Base-by-base conservation (phyloP, 2,797 vertebrate genomes). In the Clamator glandarius region DNA sequence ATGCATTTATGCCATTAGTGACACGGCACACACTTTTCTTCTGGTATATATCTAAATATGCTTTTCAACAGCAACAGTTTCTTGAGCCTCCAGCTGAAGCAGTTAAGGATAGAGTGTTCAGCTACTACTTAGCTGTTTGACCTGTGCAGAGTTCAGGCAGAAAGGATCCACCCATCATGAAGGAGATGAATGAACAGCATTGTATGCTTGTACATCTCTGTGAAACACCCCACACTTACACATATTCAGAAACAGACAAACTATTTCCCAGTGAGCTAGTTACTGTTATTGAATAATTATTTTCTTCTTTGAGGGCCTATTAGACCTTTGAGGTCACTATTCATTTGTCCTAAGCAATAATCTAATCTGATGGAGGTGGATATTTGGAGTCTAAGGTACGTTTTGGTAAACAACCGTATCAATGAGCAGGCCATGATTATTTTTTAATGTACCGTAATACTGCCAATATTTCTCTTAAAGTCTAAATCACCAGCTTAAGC, bases 1-100 rank as follows among this genome's bases (percentile, higher is more conserved):
- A 70, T 0, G 4, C 36, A 57, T 78, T 86, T 59, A 50, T 67
- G 39, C 16, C 44, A 63, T 23, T 59, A 86, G 23, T 18, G 79
- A 59, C 13, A 41, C 0, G 8, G 24, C 16, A 39, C 18, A 26
- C 0, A 0, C 1, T 63, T 42, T 80, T 79, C 33, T 74, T 16
- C 19, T 55, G 29, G 12, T 52, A 1, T 15, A 46, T 11, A 14
- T 57, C 41, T 72, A 88, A 61, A 84, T 6, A 46, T 2, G 51
- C 29, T 70, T 91, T 64, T 69, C 68, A 78, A 72, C 31, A 48
- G 42, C 26, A 69, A 2, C 42, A 51, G 19, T 17, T 87, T 78
- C 23, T 61, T 52, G 16, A 33, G n/a, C 31, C 12, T 70, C 39
- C n/a, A 62, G 57, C 12, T 25, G 29, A 87, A 59, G 59, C 35